Base-by-base conservation (phyloP, 2,888 invertebrate genomes). In the Hirudinaria manillensis region DNA sequence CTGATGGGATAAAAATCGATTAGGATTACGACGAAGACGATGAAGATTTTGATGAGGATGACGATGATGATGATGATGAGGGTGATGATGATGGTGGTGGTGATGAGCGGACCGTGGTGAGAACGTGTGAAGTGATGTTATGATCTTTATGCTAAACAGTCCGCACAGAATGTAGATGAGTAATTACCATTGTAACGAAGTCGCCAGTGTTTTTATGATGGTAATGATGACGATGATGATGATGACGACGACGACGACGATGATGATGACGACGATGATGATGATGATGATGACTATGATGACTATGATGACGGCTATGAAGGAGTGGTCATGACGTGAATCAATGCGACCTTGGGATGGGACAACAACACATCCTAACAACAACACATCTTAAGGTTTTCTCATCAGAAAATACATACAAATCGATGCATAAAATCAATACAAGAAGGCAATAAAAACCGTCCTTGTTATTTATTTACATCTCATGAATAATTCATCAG, bases 161-260 rank as follows among this genome's bases (percentile, higher is more conserved):
- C 13, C 45, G 10, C 1, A 45, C 16, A 16, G 16, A 16, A 6
- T 34, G 21, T 27, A 55, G 32, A 38, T 65, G 24, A 65, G 65
- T 72, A 38, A 76, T 67, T 67, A 76, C 36, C 70, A 70, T 55
- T 34, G 51, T 34, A 45, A 45, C 13, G 45, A 45, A 7, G 45
- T 45, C 45, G 16, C 45, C 16, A 16, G 13, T n/a, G n/a, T n/a
- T 45, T 45, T 10, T 45, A 16, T 45, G 45, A 45, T 45, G 61
- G 56, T 75, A 29, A 56, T 29, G 56, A 24, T 24, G 61, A 72
- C 27, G 55, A 72, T 56, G 72, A 72, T 34, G 72, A 72, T 61
- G 56, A 72, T n/a, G 55, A 72, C 21, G 56, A 0, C 21, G 70
- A 70, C 27, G 36, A 34, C 24, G 56, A 24, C 32, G 61, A 72